Evolutionary conservation across 2,797 vertebrate species (phyloP).

Genomic region (Syncerus caffer): DNA sequence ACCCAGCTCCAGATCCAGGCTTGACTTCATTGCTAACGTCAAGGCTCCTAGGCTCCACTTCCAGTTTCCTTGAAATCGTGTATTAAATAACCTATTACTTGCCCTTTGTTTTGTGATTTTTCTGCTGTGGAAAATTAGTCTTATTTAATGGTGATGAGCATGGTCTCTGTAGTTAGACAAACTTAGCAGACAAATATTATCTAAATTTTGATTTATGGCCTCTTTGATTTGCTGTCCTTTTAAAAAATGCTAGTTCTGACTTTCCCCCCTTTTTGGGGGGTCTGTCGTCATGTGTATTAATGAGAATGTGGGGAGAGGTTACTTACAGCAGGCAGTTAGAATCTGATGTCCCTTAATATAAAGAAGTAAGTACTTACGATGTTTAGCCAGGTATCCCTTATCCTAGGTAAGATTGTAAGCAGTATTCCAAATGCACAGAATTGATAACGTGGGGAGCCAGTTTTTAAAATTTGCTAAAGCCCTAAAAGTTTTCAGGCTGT

Average conservation of each 20-base stretch:
- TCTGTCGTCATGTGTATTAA: not conserved
- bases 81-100: not conserved
- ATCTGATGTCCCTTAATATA: not conserved
- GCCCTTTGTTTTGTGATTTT: not conserved
- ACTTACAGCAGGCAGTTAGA: not conserved
- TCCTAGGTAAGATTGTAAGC: not conserved
- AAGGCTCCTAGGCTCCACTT: conserved; percentile 71
- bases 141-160: not conserved
- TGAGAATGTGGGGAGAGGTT: not conserved
- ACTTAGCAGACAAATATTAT: not conserved
- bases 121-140: not conserved
- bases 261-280: not conserved
- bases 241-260: not conserved
- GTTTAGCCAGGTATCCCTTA: not conserved
- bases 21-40: conserved; percentile 70
- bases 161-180: not conserved
- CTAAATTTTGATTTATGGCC: not conserved
- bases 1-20: conserved; percentile 64
- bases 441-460: not conserved
- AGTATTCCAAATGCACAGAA: not conserved
- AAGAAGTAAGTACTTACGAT: not conserved
- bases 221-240: not conserved
- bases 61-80: conserved; percentile 73
- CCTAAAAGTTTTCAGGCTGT: not conserved
- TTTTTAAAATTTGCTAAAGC: not conserved